Evolutionary conservation across 2,888 invertebrate species (phyloP), one percentile per base, ranked within the genome.

Genomic region (Chorisops tibialis): DNA sequence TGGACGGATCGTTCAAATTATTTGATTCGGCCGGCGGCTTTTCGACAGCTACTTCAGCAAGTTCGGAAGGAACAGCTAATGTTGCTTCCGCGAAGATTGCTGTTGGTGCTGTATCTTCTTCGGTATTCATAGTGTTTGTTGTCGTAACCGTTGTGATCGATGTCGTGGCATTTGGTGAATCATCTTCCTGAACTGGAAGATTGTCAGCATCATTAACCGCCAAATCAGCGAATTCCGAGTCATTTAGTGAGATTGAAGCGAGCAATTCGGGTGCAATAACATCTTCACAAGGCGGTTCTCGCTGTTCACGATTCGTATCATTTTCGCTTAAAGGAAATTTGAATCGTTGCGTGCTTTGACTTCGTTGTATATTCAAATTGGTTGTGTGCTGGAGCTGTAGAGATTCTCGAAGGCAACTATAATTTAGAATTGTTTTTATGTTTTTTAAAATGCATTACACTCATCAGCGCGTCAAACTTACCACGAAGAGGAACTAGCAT

Each of bases 281-380:
- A 59, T 69, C 68, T 50, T 68, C 68, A 45, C 68, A 68, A 2
- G 67, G 66, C 1, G 66, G 65, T 16, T 69, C 68, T 11, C 59
- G 65, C 45, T 69, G 68, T 47, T 69, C 69, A 16, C 66, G 64
- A 24, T 69, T 68, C 5, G 69, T 68, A 37, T 69, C 69, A 19
- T 64, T 68, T 58, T 63, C 68, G 16, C 67, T 63, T n/a, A 65
- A 30, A 19, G 43, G 21, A 39, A 5, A 62, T 39, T 66, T 70
- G 62, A 79, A 78, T 4, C 79, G 71, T 62, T 79, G 79, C 0
- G 78, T 78, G 63, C 79, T 79, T 65, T 79, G 79, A 62, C 78
- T 78, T 9, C 79, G 76, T 61, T 79, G 79, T 48, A 79, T 79
- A 62, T 79, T 79, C 1, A 79, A 68, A 68, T 79, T 79, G 9